Evolutionary conservation across 1,140 invertebrate genomes (phyloP), one percentile per base, ranked within the genome.

Genomic region (Megalonaias nervosa): DNA sequence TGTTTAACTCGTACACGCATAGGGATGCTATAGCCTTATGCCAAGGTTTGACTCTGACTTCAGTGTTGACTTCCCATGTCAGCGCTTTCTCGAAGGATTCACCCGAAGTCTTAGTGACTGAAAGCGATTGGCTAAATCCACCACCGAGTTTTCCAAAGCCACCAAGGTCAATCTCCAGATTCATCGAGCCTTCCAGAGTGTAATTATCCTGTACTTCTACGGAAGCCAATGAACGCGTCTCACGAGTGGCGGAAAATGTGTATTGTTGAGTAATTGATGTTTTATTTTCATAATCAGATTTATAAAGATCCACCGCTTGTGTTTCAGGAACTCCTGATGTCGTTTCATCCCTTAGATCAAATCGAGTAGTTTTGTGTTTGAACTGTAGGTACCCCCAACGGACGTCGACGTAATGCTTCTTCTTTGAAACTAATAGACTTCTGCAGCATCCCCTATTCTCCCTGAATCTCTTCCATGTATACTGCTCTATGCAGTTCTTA

Each of bases 181-280:
- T 79, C 31, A 72, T 79, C 26, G 66, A 13, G 12, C 71, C 77
- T 56, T 72, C 72, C 19, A 79, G 11, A 60, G 61, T 79, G 38
- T 79, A 79, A 58, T 71, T 79, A 26, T 79, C 77, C 64, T 79
- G 77, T n/a, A 79, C 31, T 69, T 79, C 77, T n/a, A 79, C 31
- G 13, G 21, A 71, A 1, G 72, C 68, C 15, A 67, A 59, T 5
- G 71, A 61, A 17, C 56, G 48, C 15, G 77, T 79, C 38, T 79
- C 65, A 19, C 77, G 57, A 23, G 59, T 26, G 1, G 77, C 67
- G 2, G 61, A 48, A 70, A 79, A 79, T 15, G 66, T 79, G 65
- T 79, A 79, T 23, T 21, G 65, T 62, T 79, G 77, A 19, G 19
- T 23, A 23, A 15, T 59, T 21, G 38, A 31, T 9, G 77, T 74